Conservation (phyloP, 2,888 invertebrate genomes). For the Dryobota labecula region DNA sequence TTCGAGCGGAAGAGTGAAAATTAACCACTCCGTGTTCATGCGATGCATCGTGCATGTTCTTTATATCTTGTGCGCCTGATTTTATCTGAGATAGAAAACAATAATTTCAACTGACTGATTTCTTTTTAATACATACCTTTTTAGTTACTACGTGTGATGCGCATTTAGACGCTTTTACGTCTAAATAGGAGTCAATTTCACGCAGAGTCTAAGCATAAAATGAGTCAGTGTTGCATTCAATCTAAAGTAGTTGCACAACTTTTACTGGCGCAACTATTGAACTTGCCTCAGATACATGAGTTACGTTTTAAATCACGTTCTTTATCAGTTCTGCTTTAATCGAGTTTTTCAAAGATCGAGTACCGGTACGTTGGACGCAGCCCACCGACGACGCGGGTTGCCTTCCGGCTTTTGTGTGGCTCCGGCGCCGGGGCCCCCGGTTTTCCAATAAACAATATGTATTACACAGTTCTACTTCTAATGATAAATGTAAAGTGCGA, state of each 20-base stretch:
- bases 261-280: constrained; percentile 33
- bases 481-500: constrained; percentile 62
- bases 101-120: constrained; percentile 57
- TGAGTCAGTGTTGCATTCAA: constrained; percentile 36
- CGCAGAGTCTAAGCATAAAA: constrained; percentile 41
- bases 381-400: constrained; percentile 56
- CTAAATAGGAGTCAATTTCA: constrained; percentile 45
- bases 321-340: constrained; percentile 44
- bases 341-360: constrained; percentile 49
- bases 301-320: constrained; percentile 50
- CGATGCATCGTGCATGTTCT: constrained; percentile 45
- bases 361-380: constrained; percentile 24
- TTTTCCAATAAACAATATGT: constrained; percentile 55
- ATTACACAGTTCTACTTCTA: constrained; percentile 54
- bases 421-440: constrained; percentile 40
- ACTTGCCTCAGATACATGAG: constrained; percentile 41
- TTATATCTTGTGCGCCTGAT: constrained; percentile 53
- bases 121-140: constrained; percentile 54
- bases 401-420: constrained; percentile 72
- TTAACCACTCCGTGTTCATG: constrained; percentile 51
- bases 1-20: constrained; percentile 48
- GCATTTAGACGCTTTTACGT: constrained; percentile 17
- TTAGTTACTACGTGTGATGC: constrained; percentile 19
- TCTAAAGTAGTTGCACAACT: constrained; percentile 42
- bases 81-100: constrained; percentile 54